These are phyloP conservation scores for Nomada fucata DNA, from an alignment of 2,888 invertebrate genomes.

Conservation along the genomic window DNA sequence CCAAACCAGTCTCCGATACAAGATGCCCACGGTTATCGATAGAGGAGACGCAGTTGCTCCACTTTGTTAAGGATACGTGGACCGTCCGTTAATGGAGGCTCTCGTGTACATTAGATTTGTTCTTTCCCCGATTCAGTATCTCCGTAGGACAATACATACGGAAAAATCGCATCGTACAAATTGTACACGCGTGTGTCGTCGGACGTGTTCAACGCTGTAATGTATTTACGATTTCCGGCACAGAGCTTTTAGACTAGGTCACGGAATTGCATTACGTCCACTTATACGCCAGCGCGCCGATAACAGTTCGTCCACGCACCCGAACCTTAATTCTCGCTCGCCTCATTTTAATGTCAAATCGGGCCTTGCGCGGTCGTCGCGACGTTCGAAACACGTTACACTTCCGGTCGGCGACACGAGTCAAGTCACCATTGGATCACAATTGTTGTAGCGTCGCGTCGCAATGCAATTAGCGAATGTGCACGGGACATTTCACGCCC, in stretches of 20 bases:
- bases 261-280: slow-evolving; percentile 39
- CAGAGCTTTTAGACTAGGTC: slow-evolving; percentile 31
- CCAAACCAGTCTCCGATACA: slow-evolving; percentile 15
- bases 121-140: background rate
- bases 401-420: slow-evolving; percentile 10
- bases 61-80: slow-evolving; percentile 41
- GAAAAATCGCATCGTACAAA: background rate
- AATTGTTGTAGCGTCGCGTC: background rate
- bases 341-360: slow-evolving; percentile 33
- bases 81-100: slow-evolving; percentile 35
- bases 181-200: background rate
- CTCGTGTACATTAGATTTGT: slow-evolving; percentile 14
- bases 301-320: background rate
- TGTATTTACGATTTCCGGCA: slow-evolving; percentile 49
- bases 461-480: background rate
- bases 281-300: slow-evolving; percentile 11
- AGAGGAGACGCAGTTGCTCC: background rate
- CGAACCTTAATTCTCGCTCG: slow-evolving; percentile 5
- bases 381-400: background rate
- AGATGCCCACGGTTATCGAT: too few species aligned
- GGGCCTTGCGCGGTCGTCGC: background rate
- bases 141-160: background rate
- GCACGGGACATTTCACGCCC: too few species aligned
- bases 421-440: background rate
- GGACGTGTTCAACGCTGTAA: slow-evolving; percentile 12